Conservation (phyloP, 2,113 vertebrate species). For the Brachionichthys hirsutus region DNA sequence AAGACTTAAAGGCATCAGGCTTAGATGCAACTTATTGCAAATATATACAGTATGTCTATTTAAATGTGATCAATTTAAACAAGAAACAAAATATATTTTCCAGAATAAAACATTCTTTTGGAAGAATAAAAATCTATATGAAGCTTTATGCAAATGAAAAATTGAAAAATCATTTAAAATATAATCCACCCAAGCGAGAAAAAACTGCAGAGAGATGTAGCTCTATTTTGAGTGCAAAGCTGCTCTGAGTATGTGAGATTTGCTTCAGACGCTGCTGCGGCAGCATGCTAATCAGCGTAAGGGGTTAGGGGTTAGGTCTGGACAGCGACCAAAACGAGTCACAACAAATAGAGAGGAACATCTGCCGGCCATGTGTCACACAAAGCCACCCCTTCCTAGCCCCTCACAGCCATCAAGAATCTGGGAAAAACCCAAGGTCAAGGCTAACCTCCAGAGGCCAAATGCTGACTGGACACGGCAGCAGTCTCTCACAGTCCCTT, state of each 20-base stretch:
- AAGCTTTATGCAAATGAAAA: background rate
- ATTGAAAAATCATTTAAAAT: background rate
- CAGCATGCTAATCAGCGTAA: slow-evolving; percentile 62
- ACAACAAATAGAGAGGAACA: slow-evolving; percentile 71
- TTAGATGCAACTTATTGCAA: too few relatives aligned
- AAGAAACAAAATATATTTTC: background rate
- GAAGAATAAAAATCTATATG: background rate
- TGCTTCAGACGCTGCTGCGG: slow-evolving; percentile 47
- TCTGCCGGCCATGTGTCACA: slow-evolving; percentile 74
- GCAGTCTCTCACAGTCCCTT: background rate
- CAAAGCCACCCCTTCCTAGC: slow-evolving; percentile 63
- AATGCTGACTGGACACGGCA: slow-evolving; percentile 46
- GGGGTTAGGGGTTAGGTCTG: slow-evolving; percentile 69
- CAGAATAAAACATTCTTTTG: background rate
- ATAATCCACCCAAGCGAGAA: background rate
- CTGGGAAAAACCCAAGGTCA: slow-evolving; percentile 76
- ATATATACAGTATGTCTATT: too few relatives aligned
- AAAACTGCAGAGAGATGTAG: slow-evolving; percentile 9
- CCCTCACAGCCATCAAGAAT: slow-evolving; percentile 45
- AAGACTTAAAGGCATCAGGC: background rate
- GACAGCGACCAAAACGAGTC: slow-evolving; percentile 60
- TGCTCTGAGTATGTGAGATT: slow-evolving; percentile 32
- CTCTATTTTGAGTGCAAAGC: slow-evolving; percentile 12
- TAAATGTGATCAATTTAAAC: too few relatives aligned
- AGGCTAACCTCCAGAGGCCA: slow-evolving; percentile 45